Evolutionary conservation across 2,797 vertebrate species (phyloP).

Genomic region (Helicolenus hilgendorfi): DNA sequence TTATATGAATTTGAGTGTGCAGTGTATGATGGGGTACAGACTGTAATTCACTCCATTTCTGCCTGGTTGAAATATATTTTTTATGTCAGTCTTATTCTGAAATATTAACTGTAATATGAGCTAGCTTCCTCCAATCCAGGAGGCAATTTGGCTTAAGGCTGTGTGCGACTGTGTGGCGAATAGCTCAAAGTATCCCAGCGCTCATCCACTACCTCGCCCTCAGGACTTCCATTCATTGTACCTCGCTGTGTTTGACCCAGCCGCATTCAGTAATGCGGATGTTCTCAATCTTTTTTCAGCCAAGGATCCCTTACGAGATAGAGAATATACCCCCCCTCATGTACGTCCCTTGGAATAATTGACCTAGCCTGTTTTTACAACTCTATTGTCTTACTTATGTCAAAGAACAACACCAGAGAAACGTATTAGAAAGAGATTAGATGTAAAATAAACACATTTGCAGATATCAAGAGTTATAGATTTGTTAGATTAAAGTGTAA

Average conservation of each 20-base stretch:
- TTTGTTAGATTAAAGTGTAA: no score
- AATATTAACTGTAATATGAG: conserved; percentile 40
- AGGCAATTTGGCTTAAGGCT: conserved; percentile 43
- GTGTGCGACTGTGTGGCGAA: neutral
- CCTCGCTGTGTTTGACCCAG: conserved; percentile 31
- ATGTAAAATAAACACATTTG: no score
- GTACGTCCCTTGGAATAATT: no score
- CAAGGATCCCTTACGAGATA: no score
- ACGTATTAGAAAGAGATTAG: no score
- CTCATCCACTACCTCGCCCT: conserved; percentile 30
- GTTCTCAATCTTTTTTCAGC: no score
- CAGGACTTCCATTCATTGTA: conserved; percentile 36
- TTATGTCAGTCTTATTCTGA: conserved; percentile 38
- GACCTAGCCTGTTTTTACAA: no score
- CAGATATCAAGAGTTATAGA: no score
- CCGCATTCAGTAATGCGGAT: conserved; percentile 26
- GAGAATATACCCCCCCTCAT: no score
- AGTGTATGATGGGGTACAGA: conserved; percentile 17
- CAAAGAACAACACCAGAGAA: no score
- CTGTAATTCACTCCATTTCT: conserved; percentile 44
- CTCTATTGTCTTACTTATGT: no score
- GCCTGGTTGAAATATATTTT: conserved; percentile 47
- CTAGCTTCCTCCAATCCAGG: neutral
- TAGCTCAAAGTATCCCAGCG: conserved; percentile 10
- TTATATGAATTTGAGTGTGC: conserved; percentile 40